Evolutionary conservation across 1,140 invertebrate species (phyloP).

Genomic region (Drosophila malerkotliana): DNA sequence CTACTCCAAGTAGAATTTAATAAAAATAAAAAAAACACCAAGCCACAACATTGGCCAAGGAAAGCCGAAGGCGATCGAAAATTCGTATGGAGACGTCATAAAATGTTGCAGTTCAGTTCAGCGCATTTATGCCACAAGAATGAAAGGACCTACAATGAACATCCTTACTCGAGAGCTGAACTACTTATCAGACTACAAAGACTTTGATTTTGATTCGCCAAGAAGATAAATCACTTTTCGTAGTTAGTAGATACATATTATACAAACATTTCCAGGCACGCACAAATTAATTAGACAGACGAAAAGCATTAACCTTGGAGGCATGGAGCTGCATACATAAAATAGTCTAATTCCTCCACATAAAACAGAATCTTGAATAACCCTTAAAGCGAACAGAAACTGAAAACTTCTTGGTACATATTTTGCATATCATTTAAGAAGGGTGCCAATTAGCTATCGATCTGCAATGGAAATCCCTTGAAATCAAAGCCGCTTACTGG

Average conservation of each 20-base stretch:
- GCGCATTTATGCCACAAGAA: conserved; percentile 37
- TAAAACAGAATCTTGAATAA: background rate
- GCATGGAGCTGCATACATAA: conserved; percentile 19
- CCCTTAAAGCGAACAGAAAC: background rate
- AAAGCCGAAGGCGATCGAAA: conserved; percentile 45
- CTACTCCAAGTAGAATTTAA: conserved; percentile 51
- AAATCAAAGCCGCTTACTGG: conserved; percentile 53
- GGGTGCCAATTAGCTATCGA: conserved; percentile 40
- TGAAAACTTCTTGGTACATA: background rate
- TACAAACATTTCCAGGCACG: background rate
- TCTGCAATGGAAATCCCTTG: conserved; percentile 16
- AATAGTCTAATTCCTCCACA: conserved; percentile 5
- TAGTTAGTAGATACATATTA: too few species aligned
- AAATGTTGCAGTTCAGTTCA: conserved; percentile 57
- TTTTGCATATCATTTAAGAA: conserved; percentile 40
- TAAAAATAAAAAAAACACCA: conserved; percentile 54
- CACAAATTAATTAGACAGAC: conserved; percentile 31
- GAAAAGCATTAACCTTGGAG: conserved; percentile 20
- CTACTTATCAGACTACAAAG: too few species aligned
- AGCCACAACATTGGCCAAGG: conserved; percentile 43
- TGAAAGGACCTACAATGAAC: background rate
- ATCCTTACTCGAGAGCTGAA: background rate
- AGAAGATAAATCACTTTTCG: background rate
- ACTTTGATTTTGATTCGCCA: background rate
- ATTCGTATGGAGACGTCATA: conserved; percentile 69